Percentiles rank a stretch among this genome's conserved stretches.
These are phyloP conservation scores for Pseudochirops cupreus DNA, from an alignment of 2,797 vertebrate species.

Conservation along the genomic window DNA sequence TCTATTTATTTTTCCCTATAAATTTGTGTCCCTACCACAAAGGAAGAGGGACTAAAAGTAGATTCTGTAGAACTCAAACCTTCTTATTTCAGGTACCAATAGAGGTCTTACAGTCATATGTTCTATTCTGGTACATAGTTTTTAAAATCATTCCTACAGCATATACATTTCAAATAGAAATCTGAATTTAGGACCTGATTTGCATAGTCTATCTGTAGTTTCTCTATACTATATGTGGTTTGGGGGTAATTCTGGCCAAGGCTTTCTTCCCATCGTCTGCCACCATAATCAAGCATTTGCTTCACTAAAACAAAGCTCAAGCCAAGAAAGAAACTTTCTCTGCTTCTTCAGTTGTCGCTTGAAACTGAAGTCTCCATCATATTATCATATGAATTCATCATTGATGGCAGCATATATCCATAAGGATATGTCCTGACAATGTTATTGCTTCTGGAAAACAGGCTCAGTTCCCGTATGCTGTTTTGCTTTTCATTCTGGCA, in stretches of 20 bases:
- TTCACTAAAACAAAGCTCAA: constrained; percentile 71
- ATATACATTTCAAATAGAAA: constrained; percentile 60
- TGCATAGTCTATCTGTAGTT: constrained; percentile 37
- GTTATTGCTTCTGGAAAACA: constrained; percentile 82
- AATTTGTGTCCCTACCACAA: neutral
- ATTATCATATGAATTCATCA: constrained; percentile 81
- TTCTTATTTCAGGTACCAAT: neutral
- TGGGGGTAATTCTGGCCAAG: constrained; percentile 56
- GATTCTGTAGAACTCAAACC: neutral
- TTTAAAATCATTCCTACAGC: constrained; percentile 37
- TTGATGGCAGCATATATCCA: constrained; percentile 77
- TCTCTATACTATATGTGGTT: constrained; percentile 56
- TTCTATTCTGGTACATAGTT: constrained; percentile 14
- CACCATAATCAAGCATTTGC: constrained; percentile 73
- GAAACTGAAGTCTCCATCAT: constrained; percentile 79
- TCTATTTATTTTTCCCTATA: neutral
- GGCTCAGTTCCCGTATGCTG: constrained; percentile 71
- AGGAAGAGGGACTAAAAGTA: constrained; percentile 4
- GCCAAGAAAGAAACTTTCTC: constrained; percentile 74
- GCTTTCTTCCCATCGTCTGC: constrained; percentile 65
- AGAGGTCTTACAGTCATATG: neutral
- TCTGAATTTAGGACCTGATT: constrained; percentile 62
- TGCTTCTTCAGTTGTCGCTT: constrained; percentile 74
- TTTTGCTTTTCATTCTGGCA: constrained; percentile 79
- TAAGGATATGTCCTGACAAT: constrained; percentile 80